A percentile compares a stretch with the other conserved stretches of the same genome.
Conservation (phyloP, 2,888 invertebrate species). For the Panopea generosa region DNA sequence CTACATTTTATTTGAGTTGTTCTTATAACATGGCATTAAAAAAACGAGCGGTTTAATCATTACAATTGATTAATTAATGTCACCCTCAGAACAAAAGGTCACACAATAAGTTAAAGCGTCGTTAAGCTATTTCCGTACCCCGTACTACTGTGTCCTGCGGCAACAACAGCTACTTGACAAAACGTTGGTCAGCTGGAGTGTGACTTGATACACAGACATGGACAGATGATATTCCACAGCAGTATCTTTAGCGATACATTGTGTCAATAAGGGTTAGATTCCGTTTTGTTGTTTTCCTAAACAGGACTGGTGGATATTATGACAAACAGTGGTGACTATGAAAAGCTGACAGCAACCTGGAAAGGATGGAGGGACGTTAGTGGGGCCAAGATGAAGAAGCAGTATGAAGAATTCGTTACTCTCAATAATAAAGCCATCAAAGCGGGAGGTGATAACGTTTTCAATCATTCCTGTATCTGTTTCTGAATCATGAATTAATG, state of each 20-base stretch:
- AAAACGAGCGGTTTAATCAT: no score
- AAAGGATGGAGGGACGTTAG: slow-evolving; percentile 92
- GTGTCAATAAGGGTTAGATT: no score
- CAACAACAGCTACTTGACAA: background rate
- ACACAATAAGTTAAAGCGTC: no score
- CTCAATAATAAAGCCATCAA: slow-evolving; percentile 92
- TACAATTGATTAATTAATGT: no score
- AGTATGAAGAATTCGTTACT: slow-evolving; percentile 92
- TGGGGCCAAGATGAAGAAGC: slow-evolving; percentile 91
- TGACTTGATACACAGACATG: background rate
- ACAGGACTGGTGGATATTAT: slow-evolving; percentile 75
- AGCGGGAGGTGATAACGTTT: slow-evolving; percentile 90
- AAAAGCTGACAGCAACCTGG: slow-evolving; percentile 92
- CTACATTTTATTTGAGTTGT: no score
- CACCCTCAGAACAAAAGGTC: no score
- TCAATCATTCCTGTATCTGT: no score
- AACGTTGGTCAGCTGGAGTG: background rate
- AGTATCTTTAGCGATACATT: no score
- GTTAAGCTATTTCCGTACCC: no score
- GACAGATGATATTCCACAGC: background rate
- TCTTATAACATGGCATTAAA: no score
- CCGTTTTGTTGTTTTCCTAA: background rate
- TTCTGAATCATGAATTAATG: no score
- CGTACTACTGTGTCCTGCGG: no score
- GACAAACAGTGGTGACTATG: slow-evolving; percentile 87